Percentiles rank a stretch among this genome's conserved stretches.
Evolutionary conservation across 2,888 invertebrate genomes (phyloP).

Genomic region (Ochlodes sylvanus): DNA sequence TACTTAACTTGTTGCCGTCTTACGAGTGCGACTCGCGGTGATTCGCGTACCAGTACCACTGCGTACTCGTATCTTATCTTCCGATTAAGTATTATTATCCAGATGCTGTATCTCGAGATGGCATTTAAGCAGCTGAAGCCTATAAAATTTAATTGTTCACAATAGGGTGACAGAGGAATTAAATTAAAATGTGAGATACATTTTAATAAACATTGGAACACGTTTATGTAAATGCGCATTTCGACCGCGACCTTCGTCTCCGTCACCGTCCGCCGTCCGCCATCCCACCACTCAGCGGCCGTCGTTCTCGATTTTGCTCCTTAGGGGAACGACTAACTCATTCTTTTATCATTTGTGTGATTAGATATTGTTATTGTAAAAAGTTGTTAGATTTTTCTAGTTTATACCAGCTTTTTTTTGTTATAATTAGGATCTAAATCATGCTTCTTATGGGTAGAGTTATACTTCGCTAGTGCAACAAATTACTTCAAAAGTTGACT

Average conservation of each 20-base stretch:
- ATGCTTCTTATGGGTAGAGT: too few species aligned
- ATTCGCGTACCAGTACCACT: not conserved
- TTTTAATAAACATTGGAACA: conserved; percentile 48
- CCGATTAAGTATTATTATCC: conserved; percentile 15
- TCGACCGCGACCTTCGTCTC: conserved; percentile 49
- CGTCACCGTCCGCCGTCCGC: not conserved
- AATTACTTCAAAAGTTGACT: too few species aligned
- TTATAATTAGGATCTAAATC: too few species aligned
- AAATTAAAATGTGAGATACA: conserved; percentile 31
- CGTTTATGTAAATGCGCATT: conserved; percentile 48
- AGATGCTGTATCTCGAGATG: conserved; percentile 22
- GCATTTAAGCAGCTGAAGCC: conserved; percentile 27
- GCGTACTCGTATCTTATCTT: conserved; percentile 28
- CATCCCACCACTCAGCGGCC: not conserved
- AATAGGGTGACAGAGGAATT: conserved; percentile 30
- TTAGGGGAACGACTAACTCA: conserved; percentile 19
- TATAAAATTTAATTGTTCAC: conserved; percentile 35
- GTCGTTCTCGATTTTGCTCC: not conserved
- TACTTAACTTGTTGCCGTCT: not conserved
- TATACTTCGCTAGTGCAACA: too few species aligned
- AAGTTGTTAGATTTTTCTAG: too few species aligned
- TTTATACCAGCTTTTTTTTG: too few species aligned
- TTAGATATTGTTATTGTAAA: too few species aligned
- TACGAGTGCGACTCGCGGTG: not conserved
- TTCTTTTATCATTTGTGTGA: not conserved